phyloP scores from a whole-genome alignment of 2,797 vertebrate genomes.

The Chiloscyllium punctatum region DNA sequence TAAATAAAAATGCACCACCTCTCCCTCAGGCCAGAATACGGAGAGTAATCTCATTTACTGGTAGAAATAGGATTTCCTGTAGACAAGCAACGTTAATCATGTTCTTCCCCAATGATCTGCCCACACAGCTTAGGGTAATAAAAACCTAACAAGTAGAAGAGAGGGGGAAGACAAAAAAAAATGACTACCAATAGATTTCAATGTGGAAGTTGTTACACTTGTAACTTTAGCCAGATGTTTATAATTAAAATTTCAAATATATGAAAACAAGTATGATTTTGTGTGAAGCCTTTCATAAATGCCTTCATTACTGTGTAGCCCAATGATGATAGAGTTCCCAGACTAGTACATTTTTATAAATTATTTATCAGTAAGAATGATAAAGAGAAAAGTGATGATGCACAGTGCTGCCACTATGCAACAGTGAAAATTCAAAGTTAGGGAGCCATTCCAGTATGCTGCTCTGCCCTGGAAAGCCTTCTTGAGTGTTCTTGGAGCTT shows the following conservation, averaged over 20 bases:
- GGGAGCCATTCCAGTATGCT: no score
- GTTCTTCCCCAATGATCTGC: background rate
- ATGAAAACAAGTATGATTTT: background rate
- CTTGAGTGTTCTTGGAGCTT: no score
- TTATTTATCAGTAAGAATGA: no score
- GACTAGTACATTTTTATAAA: background rate
- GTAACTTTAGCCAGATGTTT: background rate
- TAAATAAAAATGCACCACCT: background rate
- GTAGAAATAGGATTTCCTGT: background rate
- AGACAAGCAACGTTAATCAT: background rate
- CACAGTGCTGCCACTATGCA: no score
- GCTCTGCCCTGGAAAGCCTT: no score
- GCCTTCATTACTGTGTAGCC: background rate
- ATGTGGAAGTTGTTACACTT: background rate
- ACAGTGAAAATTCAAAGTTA: no score
- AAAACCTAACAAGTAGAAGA: background rate
- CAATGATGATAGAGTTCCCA: background rate
- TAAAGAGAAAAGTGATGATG: no score
- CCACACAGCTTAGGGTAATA: background rate
- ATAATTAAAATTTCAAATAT: background rate
- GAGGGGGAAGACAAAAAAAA: background rate
- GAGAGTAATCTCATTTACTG: background rate
- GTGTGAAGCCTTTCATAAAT: background rate
- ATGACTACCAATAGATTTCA: background rate
- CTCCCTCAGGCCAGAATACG: background rate